Evolutionary conservation across 2,113 vertebrate species (phyloP), one percentile per base, ranked within the genome.

Genomic region (Trachemys scripta): DNA sequence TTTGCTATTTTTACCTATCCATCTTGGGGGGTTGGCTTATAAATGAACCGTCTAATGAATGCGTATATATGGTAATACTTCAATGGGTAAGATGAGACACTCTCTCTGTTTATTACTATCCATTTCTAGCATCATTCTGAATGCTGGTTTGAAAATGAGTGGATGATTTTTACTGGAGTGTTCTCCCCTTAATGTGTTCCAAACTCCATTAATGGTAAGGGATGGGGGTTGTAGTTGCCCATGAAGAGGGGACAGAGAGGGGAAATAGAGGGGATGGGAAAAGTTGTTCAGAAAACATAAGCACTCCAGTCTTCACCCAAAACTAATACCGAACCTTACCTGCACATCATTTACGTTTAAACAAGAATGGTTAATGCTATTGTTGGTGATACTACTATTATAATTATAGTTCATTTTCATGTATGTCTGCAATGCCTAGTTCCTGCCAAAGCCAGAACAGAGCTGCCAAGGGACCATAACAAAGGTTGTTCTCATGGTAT

Each of bases 81-180:
- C 94, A 88, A 87, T 85, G 59, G 84, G 83, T 89, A 84, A 90
- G 95, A 57, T 79, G 88, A 92, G 94, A 97, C 84, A 31, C 65
- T 82, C 90, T 92, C 42, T 35, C 81, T 95, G 49, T 89, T 95
- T 95, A 82, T 92, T 91, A 22, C 79, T 87, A 94, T 80, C 56
- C 54, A 50, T 87, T 96, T 92, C 91, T 49, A 65, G 76, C 88
- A 90, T 91, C 85, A 89, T 82, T 95, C 85, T 95, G 86, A 94
- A 90, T 84, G 92, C 69, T 91, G 42, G 6, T 96, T 96, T 96
- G 85, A 97, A 94, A 96, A 83, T n/a, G 83, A 95, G 88, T 45
- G 81, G 47, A 89, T 85, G 0, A 72, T 96, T 98, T 95, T 95
- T 82, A 82, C 95, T 95, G 93, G 87, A 97, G 89, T 14, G 42